phyloP scores from a whole-genome alignment of 2,113 vertebrate species.

The Nycticorax nycticorax region DNA sequence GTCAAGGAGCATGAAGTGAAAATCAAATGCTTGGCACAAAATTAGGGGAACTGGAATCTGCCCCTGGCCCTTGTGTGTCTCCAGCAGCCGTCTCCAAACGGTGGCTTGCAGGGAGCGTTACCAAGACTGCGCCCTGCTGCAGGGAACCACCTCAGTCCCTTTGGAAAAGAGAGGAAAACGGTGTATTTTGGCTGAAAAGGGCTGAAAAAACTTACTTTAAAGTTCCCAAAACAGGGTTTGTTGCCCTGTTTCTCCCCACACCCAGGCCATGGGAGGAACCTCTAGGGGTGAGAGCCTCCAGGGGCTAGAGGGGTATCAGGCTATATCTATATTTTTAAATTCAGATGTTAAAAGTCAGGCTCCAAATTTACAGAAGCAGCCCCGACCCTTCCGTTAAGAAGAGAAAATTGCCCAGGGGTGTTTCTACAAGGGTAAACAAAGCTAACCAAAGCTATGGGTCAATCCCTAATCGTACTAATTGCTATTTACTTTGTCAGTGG shows the following conservation, averaged over 20 bases:
- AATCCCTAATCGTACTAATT: conserved; percentile 13
- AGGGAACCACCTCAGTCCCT: not conserved
- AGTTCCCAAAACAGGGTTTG: not conserved
- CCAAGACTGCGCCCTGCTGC: not conserved
- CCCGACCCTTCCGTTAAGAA: not conserved
- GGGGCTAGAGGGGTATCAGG: not conserved
- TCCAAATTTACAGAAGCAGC: not conserved
- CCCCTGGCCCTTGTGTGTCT: not conserved
- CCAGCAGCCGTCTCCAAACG: not conserved
- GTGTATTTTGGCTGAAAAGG: not conserved
- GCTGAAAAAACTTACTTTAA: not conserved
- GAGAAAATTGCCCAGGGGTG: not conserved
- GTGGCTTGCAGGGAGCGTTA: not conserved
- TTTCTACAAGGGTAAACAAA: not conserved
- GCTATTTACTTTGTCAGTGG: conserved; percentile 18
- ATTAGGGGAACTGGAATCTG: not conserved
- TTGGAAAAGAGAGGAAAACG: not conserved
- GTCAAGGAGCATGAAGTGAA: not conserved
- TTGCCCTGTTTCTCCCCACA: not conserved
- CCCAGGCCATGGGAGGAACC: not conserved
- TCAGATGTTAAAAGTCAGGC: not conserved
- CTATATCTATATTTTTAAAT: not conserved
- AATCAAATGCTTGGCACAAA: not conserved
- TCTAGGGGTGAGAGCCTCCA: not conserved
- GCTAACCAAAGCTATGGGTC: not conserved